These are phyloP conservation scores for Drosophila kohkoa DNA, from an alignment of 1,140 invertebrate genomes.

Conservation along the genomic window DNA sequence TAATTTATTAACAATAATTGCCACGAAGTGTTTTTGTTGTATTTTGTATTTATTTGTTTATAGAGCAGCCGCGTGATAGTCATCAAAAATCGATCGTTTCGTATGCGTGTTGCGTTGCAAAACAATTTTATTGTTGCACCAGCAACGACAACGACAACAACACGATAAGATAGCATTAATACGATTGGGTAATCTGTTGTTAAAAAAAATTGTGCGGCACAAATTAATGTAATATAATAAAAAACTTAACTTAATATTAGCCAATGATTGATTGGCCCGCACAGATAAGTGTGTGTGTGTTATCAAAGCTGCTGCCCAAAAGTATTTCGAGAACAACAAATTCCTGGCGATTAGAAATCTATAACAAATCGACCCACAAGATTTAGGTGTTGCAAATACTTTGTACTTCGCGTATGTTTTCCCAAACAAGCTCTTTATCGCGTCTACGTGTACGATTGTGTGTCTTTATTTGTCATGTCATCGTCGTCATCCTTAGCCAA, in stretches of 20 bases:
- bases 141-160: background rate
- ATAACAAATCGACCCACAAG: background rate
- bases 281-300: background rate
- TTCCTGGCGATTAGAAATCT: conserved; percentile 19
- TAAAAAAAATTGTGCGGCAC: conserved; percentile 20
- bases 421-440: too few species aligned
- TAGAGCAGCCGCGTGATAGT: conserved; percentile 60
- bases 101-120: conserved; percentile 31
- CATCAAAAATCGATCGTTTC: conserved; percentile 74
- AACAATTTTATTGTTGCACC: conserved; percentile 38
- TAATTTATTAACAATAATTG: conserved; percentile 58
- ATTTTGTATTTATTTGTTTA: conserved; percentile 52
- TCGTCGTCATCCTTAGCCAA: conserved; percentile 56
- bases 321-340: conserved; percentile 20
- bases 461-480: conserved; percentile 27
- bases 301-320: conserved; percentile 5
- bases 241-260: conserved; percentile 36
- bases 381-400: conserved; percentile 20
- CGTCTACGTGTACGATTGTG: background rate
- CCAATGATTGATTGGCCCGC: conserved; percentile 33
- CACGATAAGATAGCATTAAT: conserved; percentile 66
- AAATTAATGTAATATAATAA: conserved; percentile 54
- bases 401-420: conserved; percentile 7
- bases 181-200: conserved; percentile 44
- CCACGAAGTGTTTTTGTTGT: background rate